Conservation (phyloP, 2,888 invertebrate genomes). For the Galerucella calmariensis region DNA sequence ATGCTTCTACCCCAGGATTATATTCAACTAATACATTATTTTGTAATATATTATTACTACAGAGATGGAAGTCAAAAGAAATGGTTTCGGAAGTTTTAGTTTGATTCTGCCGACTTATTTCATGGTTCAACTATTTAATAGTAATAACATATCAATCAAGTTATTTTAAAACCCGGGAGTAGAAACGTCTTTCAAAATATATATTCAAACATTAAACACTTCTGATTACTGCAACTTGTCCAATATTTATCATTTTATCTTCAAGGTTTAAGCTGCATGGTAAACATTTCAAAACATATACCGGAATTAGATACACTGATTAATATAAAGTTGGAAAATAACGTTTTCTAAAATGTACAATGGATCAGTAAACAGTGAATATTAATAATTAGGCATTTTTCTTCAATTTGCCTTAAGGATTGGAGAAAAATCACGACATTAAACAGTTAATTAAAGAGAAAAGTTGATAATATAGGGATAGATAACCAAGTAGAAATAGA, state of each 20-base stretch:
- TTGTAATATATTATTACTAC: not conserved
- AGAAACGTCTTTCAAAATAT: conserved; percentile 40
- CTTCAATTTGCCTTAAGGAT: not conserved
- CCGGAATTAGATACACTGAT: not conserved
- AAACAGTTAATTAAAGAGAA: too few species aligned
- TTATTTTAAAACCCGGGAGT: conserved; percentile 23
- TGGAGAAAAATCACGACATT: too few species aligned
- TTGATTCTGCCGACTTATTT: too few species aligned
- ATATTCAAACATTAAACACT: conserved; percentile 21
- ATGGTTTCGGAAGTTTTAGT: not conserved
- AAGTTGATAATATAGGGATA: too few species aligned
- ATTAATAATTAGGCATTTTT: not conserved
- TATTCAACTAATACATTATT: not conserved
- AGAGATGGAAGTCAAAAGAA: too few species aligned
- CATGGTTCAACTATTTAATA: not conserved
- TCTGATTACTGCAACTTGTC: conserved; percentile 54
- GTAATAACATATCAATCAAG: not conserved
- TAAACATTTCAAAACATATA: conserved; percentile 1
- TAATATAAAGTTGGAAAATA: not conserved
- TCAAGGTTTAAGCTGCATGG: conserved; percentile 63
- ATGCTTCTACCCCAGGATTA: conserved; percentile 33
- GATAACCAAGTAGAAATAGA: too few species aligned
- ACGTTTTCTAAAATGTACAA: not conserved
- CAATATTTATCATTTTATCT: conserved; percentile 63
- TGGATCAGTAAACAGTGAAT: not conserved